Base-by-base conservation (phyloP, 1,140 invertebrate genomes). In the Hyphantria cunea region DNA sequence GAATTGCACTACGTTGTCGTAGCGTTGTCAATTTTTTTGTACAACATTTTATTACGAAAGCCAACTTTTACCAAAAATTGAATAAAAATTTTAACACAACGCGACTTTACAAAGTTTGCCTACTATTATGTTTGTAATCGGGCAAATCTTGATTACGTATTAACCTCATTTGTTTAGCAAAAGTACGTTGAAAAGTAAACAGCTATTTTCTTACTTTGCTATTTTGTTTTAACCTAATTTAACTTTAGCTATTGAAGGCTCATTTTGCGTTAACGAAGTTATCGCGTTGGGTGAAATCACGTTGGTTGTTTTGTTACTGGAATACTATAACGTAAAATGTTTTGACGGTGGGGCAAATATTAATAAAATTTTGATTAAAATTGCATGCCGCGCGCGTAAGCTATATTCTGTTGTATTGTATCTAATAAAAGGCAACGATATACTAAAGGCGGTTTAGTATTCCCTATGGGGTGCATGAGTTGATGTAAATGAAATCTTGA, bases 181-280 rank as follows among this genome's bases (percentile, higher is more conserved):
- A 61, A 61, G 61, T 66, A 60, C 32, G 51, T 53, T 37, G 44
- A 54, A 60, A 66, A 56, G 69, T 70, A 70, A 73, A 72, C 69
- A 66, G 68, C 71, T 69, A 79, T 76, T 72, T 76, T 71, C 63
- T 64, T 68, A 66, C 64, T 62, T 51, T 50, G 56, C 68, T 56
- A 75, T 77, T 83, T 76, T 70, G 72, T 76, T 74, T 76, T 72
- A 76, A 68, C 76, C 74, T 76, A 80, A 83, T 79, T 80, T 77
- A 83, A 80, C 80, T 83, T 83, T 75, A 69, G 74, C 76, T 74
- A 80, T 80, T 72, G 74, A 66, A 80, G 72, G 78, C 72, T 74
- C 78, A 76, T 80, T 77, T 72, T 65, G 68, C 69, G 70, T 76
- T 78, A 76, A 78, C 78, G 68, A 78, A 81, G 73, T 78, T 81